A percentile compares a stretch with the other conserved stretches of the same genome.
phyloP scores from a whole-genome alignment of 2,113 vertebrate species.

The Oophaga pumilio region DNA sequence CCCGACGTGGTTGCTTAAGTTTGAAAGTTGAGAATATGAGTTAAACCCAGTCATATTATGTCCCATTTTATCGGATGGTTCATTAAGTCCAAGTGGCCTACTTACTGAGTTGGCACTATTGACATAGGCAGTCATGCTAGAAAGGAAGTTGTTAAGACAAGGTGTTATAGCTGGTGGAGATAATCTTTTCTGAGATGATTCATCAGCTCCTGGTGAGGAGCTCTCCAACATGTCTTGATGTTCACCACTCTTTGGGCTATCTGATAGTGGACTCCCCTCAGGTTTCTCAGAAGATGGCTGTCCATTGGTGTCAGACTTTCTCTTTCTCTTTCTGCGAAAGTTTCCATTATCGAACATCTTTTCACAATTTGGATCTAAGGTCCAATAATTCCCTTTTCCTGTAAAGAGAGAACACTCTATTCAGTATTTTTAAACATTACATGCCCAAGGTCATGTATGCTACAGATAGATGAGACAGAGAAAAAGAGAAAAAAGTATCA shows the following conservation, averaged over 20 bases:
- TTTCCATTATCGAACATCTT: conserved; percentile 99
- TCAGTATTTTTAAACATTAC: neutral
- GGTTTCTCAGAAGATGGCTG: conserved; percentile 75
- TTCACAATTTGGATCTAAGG: conserved; percentile 96
- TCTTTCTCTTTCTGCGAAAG: conserved; percentile 97
- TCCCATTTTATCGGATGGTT: conserved; percentile 77
- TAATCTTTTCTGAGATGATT: conserved; percentile 78
- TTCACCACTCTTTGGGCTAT: conserved; percentile 72
- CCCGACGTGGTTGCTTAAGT: conserved; percentile 75
- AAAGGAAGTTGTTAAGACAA: conserved; percentile 88
- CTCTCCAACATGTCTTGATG: conserved; percentile 77
- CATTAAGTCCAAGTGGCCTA: conserved; percentile 79
- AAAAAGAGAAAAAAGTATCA: neutral
- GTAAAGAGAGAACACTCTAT: conserved; percentile 55
- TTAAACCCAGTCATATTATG: conserved; percentile 79
- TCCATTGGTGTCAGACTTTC: conserved; percentile 84
- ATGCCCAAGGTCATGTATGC: neutral
- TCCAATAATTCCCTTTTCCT: conserved; percentile 99
- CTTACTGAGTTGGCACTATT: conserved; percentile 60
- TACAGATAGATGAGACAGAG: neutral
- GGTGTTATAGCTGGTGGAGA: conserved; percentile 75
- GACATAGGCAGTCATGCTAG: conserved; percentile 76
- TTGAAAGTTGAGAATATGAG: conserved; percentile 80
- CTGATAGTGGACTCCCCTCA: conserved; percentile 69
- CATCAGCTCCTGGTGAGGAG: conserved; percentile 64